These are phyloP conservation scores for Sciurus vulgaris DNA, from an alignment of 2,797 vertebrate genomes.

Conservation along the genomic window DNA sequence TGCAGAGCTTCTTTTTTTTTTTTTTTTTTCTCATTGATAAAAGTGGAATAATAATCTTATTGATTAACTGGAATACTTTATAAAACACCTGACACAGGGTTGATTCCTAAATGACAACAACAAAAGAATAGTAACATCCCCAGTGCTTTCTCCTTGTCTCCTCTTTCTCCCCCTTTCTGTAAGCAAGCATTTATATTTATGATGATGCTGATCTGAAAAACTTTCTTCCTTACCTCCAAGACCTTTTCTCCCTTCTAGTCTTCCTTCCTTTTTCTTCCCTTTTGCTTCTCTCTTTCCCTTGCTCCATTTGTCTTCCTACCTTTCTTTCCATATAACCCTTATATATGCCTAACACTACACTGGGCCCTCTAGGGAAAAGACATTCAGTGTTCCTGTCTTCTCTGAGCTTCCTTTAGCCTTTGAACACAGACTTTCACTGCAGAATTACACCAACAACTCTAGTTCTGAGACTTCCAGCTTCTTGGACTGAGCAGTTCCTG, in stretches of 20 bases:
- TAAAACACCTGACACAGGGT: neutral
- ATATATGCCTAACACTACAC: neutral
- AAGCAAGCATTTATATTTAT: neutral
- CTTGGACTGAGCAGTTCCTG: neutral
- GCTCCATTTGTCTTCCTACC: neutral
- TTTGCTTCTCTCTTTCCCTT: neutral
- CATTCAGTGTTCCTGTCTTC: neutral
- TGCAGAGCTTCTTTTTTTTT: neutral
- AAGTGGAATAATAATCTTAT: neutral
- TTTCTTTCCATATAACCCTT: neutral
- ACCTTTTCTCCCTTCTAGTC: accelerated
- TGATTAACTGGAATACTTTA: neutral
- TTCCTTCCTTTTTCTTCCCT: no score
- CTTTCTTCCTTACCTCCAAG: accelerated
- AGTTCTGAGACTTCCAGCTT: neutral
- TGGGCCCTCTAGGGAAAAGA: neutral
- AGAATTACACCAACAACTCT: no score
- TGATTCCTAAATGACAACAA: neutral
- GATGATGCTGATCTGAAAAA: neutral
- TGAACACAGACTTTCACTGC: neutral
- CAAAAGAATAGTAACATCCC: neutral
- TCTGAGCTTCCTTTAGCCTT: neutral
- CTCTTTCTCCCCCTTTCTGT: neutral
- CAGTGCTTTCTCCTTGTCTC: neutral
- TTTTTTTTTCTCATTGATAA: neutral